phyloP scores from a whole-genome alignment of 1,140 invertebrate genomes.

The Pseudomyrmex flavicornis region DNA sequence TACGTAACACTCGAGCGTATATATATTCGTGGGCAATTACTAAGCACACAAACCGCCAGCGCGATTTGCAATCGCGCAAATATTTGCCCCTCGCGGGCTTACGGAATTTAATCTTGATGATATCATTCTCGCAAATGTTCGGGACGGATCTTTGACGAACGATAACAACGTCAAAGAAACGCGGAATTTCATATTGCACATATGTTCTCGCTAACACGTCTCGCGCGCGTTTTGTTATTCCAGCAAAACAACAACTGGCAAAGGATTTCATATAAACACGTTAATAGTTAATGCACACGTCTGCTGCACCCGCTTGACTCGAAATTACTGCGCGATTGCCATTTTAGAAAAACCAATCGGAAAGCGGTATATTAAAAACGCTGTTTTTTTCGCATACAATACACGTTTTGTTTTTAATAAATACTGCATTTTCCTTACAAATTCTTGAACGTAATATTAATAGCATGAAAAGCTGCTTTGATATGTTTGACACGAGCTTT shows the following conservation, averaged over 20 bases:
- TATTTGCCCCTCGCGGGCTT: constrained; percentile 38
- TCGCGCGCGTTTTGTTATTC: background rate
- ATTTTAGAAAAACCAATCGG: constrained; percentile 46
- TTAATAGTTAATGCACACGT: constrained; percentile 19
- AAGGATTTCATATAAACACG: constrained; percentile 43
- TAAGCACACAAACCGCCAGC: constrained; percentile 9
- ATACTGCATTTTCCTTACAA: background rate
- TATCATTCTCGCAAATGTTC: constrained; percentile 33
- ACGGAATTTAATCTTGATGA: constrained; percentile 52
- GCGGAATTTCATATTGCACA: constrained; percentile 14
- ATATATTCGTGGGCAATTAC: constrained; percentile 31
- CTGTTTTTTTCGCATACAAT: constrained; percentile 18
- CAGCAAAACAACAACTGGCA: constrained; percentile 11
- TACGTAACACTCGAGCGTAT: constrained; percentile 1
- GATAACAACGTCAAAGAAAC: constrained; percentile 42
- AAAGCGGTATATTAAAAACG: constrained; percentile 2
- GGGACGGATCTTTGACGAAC: constrained; percentile 34
- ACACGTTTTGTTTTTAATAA: constrained; percentile 3
- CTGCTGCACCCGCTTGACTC: constrained; percentile 16
- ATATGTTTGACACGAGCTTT: constrained; percentile 2
- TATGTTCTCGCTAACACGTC: constrained; percentile 16
- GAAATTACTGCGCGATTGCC: constrained; percentile 28
- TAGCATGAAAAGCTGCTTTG: constrained; percentile 18
- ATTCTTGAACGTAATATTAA: constrained; percentile 23
- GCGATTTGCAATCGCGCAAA: constrained; percentile 46